Evolutionary conservation across 2,888 invertebrate genomes (phyloP).

Genomic region (Dryobota labecula): DNA sequence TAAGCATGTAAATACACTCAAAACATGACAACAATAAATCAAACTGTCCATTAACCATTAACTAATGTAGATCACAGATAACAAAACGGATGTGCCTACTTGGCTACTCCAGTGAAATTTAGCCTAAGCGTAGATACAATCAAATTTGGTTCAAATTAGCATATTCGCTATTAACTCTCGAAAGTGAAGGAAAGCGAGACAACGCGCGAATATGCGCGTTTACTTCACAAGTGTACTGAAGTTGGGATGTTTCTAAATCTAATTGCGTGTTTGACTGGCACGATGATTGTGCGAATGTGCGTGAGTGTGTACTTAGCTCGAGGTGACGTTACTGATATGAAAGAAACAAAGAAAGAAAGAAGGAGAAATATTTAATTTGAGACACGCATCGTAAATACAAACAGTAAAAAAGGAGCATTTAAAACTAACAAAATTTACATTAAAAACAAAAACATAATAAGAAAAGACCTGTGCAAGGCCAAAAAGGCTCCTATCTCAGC

Average conservation of each 20-base stretch:
- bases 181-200: constrained; percentile 76
- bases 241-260: constrained; percentile 41
- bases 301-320: background rate
- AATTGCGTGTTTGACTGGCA: constrained; percentile 48
- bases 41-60: constrained; percentile 30
- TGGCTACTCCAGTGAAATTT: constrained; percentile 58
- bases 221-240: constrained; percentile 39
- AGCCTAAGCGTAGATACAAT: constrained; percentile 55
- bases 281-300: background rate
- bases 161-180: constrained; percentile 73
- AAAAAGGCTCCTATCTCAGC: too few species aligned
- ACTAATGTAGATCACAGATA: constrained; percentile 42
- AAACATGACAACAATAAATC: constrained; percentile 2
- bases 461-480: too few species aligned
- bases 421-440: too few species aligned
- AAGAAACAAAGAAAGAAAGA: too few species aligned
- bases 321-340: background rate
- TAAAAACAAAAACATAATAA: too few species aligned
- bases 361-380: too few species aligned
- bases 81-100: constrained; percentile 42
- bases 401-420: too few species aligned
- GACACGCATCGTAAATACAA: too few species aligned
- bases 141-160: constrained; percentile 70
- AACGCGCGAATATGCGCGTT: constrained; percentile 47
- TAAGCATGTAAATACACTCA: background rate